A percentile compares a stretch with the other conserved stretches of the same genome.
These are phyloP conservation scores for Chrysotoxum bicinctum DNA, from an alignment of 2,888 invertebrate species.

Conservation along the genomic window DNA sequence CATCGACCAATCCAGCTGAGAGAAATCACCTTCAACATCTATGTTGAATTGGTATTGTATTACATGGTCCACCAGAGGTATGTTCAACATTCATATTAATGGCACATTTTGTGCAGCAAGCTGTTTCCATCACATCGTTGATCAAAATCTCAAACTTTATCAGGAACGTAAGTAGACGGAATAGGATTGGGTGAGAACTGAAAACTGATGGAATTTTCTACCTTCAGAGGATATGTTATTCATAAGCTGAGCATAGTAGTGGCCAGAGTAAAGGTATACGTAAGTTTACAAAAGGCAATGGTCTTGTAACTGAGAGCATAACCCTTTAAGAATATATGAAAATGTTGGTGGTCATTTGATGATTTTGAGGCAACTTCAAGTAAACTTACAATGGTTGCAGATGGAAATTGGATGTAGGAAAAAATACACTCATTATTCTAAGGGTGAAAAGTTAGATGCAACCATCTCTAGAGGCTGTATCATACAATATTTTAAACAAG, in stretches of 20 bases:
- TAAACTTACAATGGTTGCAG: constrained; percentile 27
- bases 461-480: too few relatives aligned
- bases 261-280: not conserved
- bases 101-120: constrained; percentile 7
- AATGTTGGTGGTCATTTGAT: constrained; percentile 57
- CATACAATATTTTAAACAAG: too few relatives aligned
- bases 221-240: constrained; percentile 2
- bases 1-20: not conserved
- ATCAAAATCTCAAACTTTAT: constrained; percentile 32
- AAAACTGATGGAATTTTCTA: not conserved
- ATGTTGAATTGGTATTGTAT: constrained; percentile 29
- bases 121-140: constrained; percentile 18
- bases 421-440: too few relatives aligned
- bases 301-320: constrained; percentile 29
- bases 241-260: not conserved
- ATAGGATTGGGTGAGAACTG: not conserved
- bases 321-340: constrained; percentile 61
- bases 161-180: not conserved
- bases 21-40: constrained; percentile 20
- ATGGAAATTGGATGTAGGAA: too few relatives aligned
- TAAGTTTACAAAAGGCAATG: not conserved
- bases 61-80: constrained; percentile 26
- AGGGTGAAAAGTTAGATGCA: too few relatives aligned
- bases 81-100: constrained; percentile 57
- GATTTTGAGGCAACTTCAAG: constrained; percentile 34